Base-by-base conservation (phyloP, 2,113 vertebrate species). In the Hippoglossus stenolepis region DNA sequence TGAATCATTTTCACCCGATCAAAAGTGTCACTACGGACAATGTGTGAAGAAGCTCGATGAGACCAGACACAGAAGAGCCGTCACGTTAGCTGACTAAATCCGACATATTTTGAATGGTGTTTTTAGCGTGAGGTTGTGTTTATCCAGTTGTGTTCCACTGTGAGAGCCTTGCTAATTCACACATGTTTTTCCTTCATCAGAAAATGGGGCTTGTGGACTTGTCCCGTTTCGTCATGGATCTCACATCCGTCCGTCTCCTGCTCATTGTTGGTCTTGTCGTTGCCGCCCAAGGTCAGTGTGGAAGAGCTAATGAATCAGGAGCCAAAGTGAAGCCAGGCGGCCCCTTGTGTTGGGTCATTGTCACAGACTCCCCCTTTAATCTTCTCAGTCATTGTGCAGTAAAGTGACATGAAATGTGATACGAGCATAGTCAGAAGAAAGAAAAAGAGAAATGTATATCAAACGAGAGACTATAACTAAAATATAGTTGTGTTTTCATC, bases 161-260 rank as follows among this genome's bases (percentile, higher is more conserved):
- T 3, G 20, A n/a, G 8, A 21, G 20, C 51, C 20, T n/a, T n/a
- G 51, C 51, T 54, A 54, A 54, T 9, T n/a, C 18, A n/a, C 8
- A 6, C 14, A 21, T 21, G 51, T n/a, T 9, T 54, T n/a, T 54
- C 20, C 20, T 3, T 21, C 51, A 54, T 20, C 8, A n/a, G 40
- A 43, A n/a, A 54, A 17, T 31, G 31, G 1, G 31, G 6, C 31
- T 38, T 38, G 35, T 38, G 35, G 35, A 38, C 0, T 28, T 28
- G 49, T 47, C 12, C 45, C 47, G 47, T 9, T 15, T 15, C 54
- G n/a, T n/a, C 58, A 91, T 91, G 89, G 31, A 0, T 20, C 3
- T 57, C 43, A 1, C 28, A 24, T 51, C 11, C 38, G 6, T 85
- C 14, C 18, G 84, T 2, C 15, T 86, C 0, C 26, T 78, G 47